Base-by-base conservation (phyloP, 2,888 invertebrate species). In the Sylvicola cinctus region DNA sequence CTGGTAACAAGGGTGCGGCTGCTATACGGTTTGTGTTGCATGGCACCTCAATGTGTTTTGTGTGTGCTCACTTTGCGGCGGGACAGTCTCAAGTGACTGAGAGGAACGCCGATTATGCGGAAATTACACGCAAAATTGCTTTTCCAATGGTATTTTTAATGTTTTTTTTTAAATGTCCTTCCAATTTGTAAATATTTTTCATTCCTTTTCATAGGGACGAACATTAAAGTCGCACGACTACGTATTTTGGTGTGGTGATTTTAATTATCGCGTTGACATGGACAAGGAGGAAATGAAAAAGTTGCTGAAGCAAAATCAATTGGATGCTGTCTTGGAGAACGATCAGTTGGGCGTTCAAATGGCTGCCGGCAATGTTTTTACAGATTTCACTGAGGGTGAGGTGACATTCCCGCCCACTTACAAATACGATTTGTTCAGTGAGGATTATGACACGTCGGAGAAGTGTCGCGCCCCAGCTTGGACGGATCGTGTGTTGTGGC, bases 191-290 rank as follows among this genome's bases (percentile, higher is more conserved):
- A 23, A 29, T 17, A n/a, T n/a, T n/a, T n/a, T n/a, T n/a, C n/a
- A n/a, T n/a, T n/a, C n/a, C n/a, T n/a, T n/a, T 66, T 14, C 7
- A 12, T n/a, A 35, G 35, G 90, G 88, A 8, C 68, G 90, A 39
- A 80, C 83, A 0, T 61, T 96, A 5, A 83, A 85, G 54, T 84
- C 90, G 2, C 96, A 98, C 52, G 98, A 99, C 60, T 95, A 91
- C 54, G 77, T 98, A 2, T 95, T 98, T 58, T 99, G 96, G 96
- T 90, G 95, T 55, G 98, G 98, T 1, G 98, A 98, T 61, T 98
- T 98, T 55, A 98, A 99, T 56, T 99, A 98, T 52, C 73, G 98
- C 37, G 77, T 98, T 37, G 93, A 96, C 54, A 73, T 96, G 69
- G 80, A 85, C 42, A 88, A 87, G 50, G 93, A 93, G 5, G 87